Evolutionary conservation across 2,888 invertebrate genomes (phyloP).

Genomic region (Lutraria lutraria): DNA sequence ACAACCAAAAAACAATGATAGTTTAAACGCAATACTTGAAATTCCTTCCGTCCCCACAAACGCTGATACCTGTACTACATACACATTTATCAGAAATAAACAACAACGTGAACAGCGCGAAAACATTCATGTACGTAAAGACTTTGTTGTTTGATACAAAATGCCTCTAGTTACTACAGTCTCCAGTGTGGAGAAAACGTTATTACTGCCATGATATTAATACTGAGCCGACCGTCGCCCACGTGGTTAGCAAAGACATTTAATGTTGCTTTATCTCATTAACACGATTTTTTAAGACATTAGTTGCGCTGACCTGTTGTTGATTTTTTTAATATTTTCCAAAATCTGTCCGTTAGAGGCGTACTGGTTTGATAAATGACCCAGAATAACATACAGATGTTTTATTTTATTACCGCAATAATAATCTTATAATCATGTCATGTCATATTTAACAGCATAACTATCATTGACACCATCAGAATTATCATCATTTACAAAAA

Average conservation of each 20-base stretch:
- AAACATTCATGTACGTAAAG: background rate
- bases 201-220: background rate
- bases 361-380: background rate
- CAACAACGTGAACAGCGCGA: background rate
- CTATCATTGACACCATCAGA: background rate
- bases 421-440: background rate
- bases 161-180: background rate
- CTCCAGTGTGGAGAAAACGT: background rate
- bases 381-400: background rate
- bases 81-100: background rate
- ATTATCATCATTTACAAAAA: background rate
- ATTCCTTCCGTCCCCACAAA: background rate
- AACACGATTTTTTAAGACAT: slow-evolving; percentile 4
- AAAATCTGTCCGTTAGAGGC: background rate
- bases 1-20: too few relatives aligned
- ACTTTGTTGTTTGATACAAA: background rate
- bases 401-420: background rate
- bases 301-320: background rate
- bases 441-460: background rate
- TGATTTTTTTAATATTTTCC: background rate
- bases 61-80: background rate
- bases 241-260: background rate
- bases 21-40: too few relatives aligned
- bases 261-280: slow-evolving; percentile 1
- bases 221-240: background rate